Conservation (phyloP, 2,797 vertebrate species). For the Cercopithecus mitis region DNA sequence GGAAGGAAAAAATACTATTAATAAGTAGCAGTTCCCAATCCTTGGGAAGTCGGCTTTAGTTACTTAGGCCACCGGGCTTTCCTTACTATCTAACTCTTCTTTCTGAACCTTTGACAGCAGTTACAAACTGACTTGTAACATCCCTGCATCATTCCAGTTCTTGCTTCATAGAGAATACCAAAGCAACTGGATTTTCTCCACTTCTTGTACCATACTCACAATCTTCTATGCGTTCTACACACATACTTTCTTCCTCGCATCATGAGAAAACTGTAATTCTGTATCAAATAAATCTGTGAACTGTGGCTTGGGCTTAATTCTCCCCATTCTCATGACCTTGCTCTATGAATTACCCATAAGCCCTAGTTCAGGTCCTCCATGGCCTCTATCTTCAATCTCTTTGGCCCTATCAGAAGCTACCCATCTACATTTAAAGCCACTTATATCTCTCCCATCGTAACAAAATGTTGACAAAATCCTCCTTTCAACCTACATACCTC, state of each 20-base stretch:
- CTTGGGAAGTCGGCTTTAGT: not conserved
- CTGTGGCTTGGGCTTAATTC: not conserved
- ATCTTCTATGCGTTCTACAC: not conserved
- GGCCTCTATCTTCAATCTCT: not conserved
- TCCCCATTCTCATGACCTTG: not conserved
- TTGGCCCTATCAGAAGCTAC: not conserved
- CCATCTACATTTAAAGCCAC: not conserved
- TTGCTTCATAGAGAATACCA: not conserved
- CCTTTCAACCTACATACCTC: not conserved
- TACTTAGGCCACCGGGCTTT: not conserved
- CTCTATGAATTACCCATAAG: no score
- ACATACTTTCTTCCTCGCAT: not conserved
- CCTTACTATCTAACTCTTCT: not conserved
- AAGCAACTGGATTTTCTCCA: not conserved
- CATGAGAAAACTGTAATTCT: not conserved
- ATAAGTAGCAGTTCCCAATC: not conserved
- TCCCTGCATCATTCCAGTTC: not conserved
- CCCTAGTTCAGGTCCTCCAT: not conserved
- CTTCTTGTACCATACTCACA: not conserved
- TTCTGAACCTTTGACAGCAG: not conserved
- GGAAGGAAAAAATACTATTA: not conserved
- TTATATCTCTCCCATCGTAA: not conserved
- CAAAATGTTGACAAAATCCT: not conserved
- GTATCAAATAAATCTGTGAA: not conserved
- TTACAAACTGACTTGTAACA: not conserved